phyloP scores from a whole-genome alignment of 2,113 vertebrate species.

The Indri indri region DNA sequence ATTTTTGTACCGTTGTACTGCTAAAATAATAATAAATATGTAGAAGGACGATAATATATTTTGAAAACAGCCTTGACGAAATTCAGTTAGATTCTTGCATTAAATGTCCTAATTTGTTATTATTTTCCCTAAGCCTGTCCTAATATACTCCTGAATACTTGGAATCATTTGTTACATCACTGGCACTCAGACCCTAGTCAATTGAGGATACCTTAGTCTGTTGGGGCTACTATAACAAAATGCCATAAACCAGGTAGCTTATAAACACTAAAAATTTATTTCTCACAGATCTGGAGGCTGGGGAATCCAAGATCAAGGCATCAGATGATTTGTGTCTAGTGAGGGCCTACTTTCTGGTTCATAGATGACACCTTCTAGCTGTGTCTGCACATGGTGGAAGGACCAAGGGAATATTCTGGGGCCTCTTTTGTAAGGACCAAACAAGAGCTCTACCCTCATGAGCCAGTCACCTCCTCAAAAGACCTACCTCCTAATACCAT shows the following conservation, averaged over 20 bases:
- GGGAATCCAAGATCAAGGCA: neutral
- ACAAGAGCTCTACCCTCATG: neutral
- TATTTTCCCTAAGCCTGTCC: neutral
- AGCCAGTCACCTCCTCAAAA: neutral
- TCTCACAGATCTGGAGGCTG: neutral
- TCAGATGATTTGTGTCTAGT: neutral
- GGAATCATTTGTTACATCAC: neutral
- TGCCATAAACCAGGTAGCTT: neutral
- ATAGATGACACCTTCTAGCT: no score
- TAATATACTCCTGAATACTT: neutral
- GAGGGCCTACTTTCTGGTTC: neutral
- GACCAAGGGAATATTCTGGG: neutral
- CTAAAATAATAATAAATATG: neutral
- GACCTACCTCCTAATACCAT: neutral
- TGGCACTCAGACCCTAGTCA: neutral
- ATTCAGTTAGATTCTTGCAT: neutral
- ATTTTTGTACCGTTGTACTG: neutral
- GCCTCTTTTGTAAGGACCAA: neutral
- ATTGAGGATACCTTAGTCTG: neutral
- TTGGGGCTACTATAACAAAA: neutral
- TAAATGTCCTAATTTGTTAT: neutral
- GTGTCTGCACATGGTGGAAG: neutral
- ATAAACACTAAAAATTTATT: neutral
- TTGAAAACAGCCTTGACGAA: neutral
- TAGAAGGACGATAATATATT: neutral